A percentile compares a stretch with the other conserved stretches of the same genome.
Conservation (phyloP, 2,888 invertebrate species). For the Leistus spinibarbis region DNA sequence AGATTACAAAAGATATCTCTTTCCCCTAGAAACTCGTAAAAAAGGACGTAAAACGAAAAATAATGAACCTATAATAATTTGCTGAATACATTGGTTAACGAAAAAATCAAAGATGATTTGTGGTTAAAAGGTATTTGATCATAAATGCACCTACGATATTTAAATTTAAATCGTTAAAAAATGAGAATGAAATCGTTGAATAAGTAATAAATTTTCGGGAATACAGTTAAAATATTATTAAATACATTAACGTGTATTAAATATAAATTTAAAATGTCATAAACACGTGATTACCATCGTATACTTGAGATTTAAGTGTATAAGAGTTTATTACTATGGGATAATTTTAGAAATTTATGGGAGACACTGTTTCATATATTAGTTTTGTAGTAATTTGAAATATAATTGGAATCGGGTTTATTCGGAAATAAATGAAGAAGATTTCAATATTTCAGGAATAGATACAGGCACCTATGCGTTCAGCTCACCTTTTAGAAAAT, state of each 20-base stretch:
- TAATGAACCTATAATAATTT: conserved; percentile 3
- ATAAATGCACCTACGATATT: conserved; percentile 15
- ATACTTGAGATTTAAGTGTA: no score
- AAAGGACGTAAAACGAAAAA: conserved; percentile 11
- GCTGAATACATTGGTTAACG: background rate
- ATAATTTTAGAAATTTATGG: background rate
- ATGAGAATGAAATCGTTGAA: conserved; percentile 11
- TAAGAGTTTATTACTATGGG: conserved; percentile 1
- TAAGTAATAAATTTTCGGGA: conserved; percentile 24
- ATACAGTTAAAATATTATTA: conserved; percentile 25
- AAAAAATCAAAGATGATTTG: conserved; percentile 6
- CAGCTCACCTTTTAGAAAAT: no score
- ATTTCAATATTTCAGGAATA: no score
- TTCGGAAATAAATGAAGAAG: no score
- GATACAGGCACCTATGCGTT: no score
- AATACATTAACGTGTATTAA: conserved; percentile 27
- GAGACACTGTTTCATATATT: background rate
- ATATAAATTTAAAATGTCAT: conserved; percentile 28
- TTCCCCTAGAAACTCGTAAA: conserved; percentile 10
- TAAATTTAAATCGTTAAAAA: conserved; percentile 22
- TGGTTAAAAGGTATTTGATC: background rate
- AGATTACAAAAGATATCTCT: conserved; percentile 23
- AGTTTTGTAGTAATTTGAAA: background rate
- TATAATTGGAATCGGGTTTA: background rate
- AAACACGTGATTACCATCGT: conserved; percentile 28